These are phyloP conservation scores for Agriopis marginaria DNA, from an alignment of 2,888 invertebrate genomes.

Conservation along the genomic window DNA sequence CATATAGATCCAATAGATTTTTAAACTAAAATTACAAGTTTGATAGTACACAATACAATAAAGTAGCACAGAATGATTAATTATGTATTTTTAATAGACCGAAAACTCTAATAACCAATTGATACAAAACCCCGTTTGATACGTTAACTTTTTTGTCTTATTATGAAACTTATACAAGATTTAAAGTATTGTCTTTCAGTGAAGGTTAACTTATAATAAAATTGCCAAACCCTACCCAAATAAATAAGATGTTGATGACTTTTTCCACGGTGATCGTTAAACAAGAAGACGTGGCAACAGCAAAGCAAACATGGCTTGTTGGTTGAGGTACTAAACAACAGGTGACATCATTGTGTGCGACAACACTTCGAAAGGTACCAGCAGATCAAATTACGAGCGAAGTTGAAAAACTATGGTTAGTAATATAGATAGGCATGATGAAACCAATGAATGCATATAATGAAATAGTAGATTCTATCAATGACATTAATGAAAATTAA, in stretches of 20 bases:
- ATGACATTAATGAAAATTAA: too few relatives aligned
- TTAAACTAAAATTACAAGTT: neutral
- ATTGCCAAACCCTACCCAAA: neutral
- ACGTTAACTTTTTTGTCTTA: neutral
- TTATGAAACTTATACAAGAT: neutral
- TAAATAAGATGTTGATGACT: constrained; percentile 23
- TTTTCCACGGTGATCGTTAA: constrained; percentile 31
- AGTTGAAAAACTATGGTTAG: constrained; percentile 13
- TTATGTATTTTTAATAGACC: too few relatives aligned
- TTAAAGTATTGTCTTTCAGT: neutral
- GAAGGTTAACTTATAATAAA: neutral
- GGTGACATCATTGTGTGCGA: constrained; percentile 26
- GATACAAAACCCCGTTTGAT: too few relatives aligned
- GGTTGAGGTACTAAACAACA: constrained; percentile 19
- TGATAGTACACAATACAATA: neutral
- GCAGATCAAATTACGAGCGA: constrained; percentile 15
- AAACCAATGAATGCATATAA: neutral
- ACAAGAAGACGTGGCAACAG: constrained; percentile 38
- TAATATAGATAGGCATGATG: neutral
- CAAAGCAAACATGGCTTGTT: constrained; percentile 31
- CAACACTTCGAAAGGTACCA: constrained; percentile 13
- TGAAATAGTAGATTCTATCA: neutral
- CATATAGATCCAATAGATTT: neutral
- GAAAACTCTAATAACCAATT: too few relatives aligned
- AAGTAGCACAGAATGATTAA: too few relatives aligned